Evolutionary conservation across 2,797 vertebrate genomes (phyloP).

Genomic region (Myotis myotis): DNA sequence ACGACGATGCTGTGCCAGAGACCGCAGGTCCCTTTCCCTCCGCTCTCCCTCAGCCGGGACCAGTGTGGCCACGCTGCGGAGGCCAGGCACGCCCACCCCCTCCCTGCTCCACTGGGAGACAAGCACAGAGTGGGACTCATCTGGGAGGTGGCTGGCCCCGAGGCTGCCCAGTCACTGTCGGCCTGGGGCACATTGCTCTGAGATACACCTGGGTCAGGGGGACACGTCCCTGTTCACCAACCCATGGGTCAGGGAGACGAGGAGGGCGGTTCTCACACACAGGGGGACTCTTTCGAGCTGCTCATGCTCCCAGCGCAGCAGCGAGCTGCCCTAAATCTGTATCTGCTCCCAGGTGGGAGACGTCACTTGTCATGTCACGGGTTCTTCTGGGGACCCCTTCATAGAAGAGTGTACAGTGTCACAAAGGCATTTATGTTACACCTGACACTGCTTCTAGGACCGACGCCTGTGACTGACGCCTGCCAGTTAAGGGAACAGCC

Average conservation of each 20-base stretch:
- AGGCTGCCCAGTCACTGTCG: not conserved
- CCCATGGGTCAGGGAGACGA: not conserved
- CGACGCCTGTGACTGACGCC: not conserved
- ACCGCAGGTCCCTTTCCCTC: too few relatives aligned
- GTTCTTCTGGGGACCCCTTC: not conserved
- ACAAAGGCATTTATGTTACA: not conserved
- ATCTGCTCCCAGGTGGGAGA: too few relatives aligned
- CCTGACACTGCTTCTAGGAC: not conserved
- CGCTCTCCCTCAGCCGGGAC: accelerated
- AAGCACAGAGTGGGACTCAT: not conserved
- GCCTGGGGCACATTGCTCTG: not conserved
- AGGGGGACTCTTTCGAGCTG: accelerated
- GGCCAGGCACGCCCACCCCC: accelerated
- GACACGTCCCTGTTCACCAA: not conserved
- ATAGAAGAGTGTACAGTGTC: not conserved
- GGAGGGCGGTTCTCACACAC: not conserved
- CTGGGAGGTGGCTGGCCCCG: not conserved
- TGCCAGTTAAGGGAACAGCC: not conserved
- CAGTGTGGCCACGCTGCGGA: accelerated
- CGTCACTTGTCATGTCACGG: too few relatives aligned
- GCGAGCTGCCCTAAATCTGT: not conserved
- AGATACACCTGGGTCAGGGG: not conserved
- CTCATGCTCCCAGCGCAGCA: not conserved
- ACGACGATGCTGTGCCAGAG: not conserved
- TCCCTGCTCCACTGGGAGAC: accelerated